phyloP scores from a whole-genome alignment of 2,888 invertebrate genomes.

The Geophilus truncorum region DNA sequence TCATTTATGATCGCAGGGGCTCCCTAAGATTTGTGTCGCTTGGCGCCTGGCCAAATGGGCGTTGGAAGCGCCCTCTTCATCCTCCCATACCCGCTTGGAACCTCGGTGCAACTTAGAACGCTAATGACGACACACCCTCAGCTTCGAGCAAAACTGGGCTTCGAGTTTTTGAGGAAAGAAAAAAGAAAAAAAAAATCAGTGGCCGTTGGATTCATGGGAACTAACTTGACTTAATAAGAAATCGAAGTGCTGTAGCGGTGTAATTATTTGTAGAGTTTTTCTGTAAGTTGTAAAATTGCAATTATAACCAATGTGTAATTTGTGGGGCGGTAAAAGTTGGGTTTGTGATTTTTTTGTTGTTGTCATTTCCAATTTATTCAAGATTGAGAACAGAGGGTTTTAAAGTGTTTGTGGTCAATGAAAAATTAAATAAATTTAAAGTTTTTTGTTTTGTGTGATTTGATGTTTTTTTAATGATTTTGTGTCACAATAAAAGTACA shows the following conservation, averaged over 20 bases:
- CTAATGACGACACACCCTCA: constrained; percentile 5
- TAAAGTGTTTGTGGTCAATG: too few species aligned
- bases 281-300: too few species aligned
- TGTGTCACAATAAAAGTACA: too few species aligned
- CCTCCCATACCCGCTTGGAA: neutral
- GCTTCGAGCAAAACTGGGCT: neutral
- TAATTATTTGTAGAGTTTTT: neutral
- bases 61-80: constrained; percentile 10
- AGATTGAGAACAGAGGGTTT: too few species aligned
- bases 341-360: neutral
- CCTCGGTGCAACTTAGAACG: neutral
- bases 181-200: neutral
- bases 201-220: neutral
- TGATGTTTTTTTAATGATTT: too few species aligned
- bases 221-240: neutral
- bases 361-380: too few species aligned
- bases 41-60: constrained; percentile 10
- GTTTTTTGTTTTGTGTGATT: too few species aligned
- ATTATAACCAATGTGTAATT: too few species aligned
- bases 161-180: neutral
- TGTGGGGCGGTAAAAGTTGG: too few species aligned
- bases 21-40: constrained; percentile 10
- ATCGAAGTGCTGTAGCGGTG: neutral
- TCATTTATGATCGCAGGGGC: constrained; percentile 4
- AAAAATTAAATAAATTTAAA: too few species aligned